A percentile compares a stretch with the other conserved stretches of the same genome.
phyloP scores from a whole-genome alignment of 2,113 vertebrate genomes.

The Himantopus leucocephalus region DNA sequence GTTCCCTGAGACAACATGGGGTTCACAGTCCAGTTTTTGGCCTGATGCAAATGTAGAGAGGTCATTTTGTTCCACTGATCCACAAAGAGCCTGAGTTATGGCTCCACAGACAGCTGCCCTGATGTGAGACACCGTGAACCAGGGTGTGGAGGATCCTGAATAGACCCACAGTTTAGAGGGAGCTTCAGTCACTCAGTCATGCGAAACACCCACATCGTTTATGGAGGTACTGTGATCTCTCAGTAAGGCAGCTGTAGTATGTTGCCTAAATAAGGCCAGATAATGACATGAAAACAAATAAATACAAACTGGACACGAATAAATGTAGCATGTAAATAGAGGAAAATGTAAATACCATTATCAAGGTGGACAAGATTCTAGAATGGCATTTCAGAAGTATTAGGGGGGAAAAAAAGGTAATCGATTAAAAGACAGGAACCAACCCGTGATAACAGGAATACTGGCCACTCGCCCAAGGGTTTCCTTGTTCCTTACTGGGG shows the following conservation, averaged over 20 bases:
- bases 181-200: not conserved
- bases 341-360: not conserved
- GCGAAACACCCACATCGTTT: not conserved
- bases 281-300: not conserved
- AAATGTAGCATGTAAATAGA: not conserved
- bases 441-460: not conserved
- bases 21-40: not conserved
- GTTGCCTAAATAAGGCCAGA: not conserved
- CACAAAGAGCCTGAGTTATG: not conserved
- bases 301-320: not conserved
- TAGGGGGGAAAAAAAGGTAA: not conserved
- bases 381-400: not conserved
- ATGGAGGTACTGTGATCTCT: not conserved
- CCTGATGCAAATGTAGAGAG: not conserved
- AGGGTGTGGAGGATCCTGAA: not conserved
- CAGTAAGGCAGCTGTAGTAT: not conserved
- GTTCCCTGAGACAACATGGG: not conserved
- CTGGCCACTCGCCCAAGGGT: not conserved
- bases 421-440: not conserved
- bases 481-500: not conserved
- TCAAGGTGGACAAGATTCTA: not conserved
- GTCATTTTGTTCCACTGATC: not conserved
- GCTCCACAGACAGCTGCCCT: not conserved
- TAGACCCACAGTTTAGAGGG: not conserved
- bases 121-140: not conserved